Percentiles rank a stretch among this genome's conserved stretches.
phyloP scores from a whole-genome alignment of 2,797 vertebrate genomes.

The Coregonus sp. region DNA sequence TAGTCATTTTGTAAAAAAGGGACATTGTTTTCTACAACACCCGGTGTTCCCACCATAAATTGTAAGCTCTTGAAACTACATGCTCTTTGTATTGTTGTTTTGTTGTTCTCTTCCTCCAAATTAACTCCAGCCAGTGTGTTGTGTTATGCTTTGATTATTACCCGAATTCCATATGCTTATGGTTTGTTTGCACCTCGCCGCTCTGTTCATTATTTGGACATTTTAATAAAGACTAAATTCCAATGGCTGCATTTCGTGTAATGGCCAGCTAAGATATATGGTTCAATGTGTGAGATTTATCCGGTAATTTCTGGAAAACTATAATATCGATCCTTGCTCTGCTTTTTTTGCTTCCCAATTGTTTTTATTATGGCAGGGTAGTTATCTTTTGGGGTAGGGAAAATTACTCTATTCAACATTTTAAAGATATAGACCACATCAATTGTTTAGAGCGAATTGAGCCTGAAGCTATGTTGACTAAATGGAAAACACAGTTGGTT shows the following conservation, averaged over 20 bases:
- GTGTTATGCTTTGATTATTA: constrained; percentile 13
- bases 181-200: constrained; percentile 19
- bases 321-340: constrained; percentile 60
- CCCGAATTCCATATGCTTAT: constrained; percentile 4
- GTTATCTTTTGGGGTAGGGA: constrained; percentile 45
- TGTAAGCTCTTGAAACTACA: constrained; percentile 23
- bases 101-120: constrained; percentile 16
- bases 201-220: constrained; percentile 17
- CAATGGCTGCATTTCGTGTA: constrained; percentile 46
- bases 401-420: constrained; percentile 46
- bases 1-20: constrained; percentile 16
- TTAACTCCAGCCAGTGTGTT: constrained; percentile 18
- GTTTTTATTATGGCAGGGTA: constrained; percentile 52
- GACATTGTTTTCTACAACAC: constrained; percentile 5
- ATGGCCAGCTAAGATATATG: constrained; percentile 55
- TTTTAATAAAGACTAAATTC: constrained; percentile 30
- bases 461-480: constrained; percentile 62
- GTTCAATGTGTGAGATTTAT: constrained; percentile 65
- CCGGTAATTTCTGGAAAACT: constrained; percentile 64
- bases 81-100: constrained; percentile 1
- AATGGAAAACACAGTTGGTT: constrained; percentile 32
- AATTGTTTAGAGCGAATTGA: constrained; percentile 55
- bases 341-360: constrained; percentile 43
- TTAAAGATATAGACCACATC: constrained; percentile 48
- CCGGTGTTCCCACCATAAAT: not conserved